Base-by-base conservation (phyloP, 2,113 vertebrate genomes). In the Sander lucioperca region DNA sequence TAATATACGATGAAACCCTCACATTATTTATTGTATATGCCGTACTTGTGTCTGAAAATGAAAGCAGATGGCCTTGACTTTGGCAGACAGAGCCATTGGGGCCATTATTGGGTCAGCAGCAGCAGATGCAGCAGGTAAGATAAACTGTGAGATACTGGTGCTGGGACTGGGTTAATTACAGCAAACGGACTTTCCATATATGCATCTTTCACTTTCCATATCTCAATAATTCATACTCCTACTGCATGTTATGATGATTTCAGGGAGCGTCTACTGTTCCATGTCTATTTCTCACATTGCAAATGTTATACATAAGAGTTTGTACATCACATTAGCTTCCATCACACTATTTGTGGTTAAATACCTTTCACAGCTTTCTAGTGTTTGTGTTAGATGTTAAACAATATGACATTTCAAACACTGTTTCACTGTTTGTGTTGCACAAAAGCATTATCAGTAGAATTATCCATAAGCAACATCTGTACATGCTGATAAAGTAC, bases 81-180 rank as follows among this genome's bases (percentile, higher is more conserved):
- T 89, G 74, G 84, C 86, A 27, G 92, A 95, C 68, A 74, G 94
- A 87, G 90, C 89, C 68, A 59, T 89, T 0, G 94, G 93, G 72
- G 94, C 94, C 77, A 83, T 95, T 76, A 89, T 95, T 10, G 94
- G 94, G 73, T 93, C 94, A 43, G 94, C 94, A 33, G 93, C 93
- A 57, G 93, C 94, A 79, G 94, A 95, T 85, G 94, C 94, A 85
- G 94, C 94, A 79, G 93, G 94, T 95, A 79, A 89, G 86, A 88
- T 86, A 82, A 87, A 88, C 36, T 9, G 9, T 25, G 30, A 47
- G 33, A 50, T 43, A 18, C 43, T 36, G 56, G 19, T 77, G 19
- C 11, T 3, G 56, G 48, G 63, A 68, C 53, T 16, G 18, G 77
- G 14, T 30, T 86, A 21, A 78, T 64, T 58, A 61, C 51, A 79